Percentiles rank a stretch among this genome's conserved stretches.
Conservation (phyloP, 2,888 invertebrate genomes). For the Pyrgus malvae region DNA sequence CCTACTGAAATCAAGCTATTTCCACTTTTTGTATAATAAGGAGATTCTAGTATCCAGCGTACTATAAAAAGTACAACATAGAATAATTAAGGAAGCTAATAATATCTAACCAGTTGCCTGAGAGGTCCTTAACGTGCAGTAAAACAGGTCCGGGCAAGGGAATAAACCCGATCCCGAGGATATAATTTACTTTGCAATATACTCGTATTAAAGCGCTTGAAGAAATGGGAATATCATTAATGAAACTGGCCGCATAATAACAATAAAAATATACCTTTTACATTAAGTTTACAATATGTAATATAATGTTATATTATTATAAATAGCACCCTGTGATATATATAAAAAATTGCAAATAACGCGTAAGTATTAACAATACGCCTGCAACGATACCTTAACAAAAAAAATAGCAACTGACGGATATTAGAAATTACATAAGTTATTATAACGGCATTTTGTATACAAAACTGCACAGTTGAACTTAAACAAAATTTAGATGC, state of each 20-base stretch:
- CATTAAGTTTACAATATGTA: too few relatives aligned
- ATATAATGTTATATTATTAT: too few relatives aligned
- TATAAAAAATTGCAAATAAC: too few relatives aligned
- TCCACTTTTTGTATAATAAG: too few relatives aligned
- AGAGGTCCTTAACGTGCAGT: slow-evolving; percentile 2
- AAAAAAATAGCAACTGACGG: neutral
- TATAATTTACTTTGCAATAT: slow-evolving; percentile 5
- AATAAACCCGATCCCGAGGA: slow-evolving; percentile 11
- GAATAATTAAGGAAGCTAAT: slow-evolving; percentile 1
- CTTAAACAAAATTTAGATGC: neutral
- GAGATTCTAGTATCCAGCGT: neutral
- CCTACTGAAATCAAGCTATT: too few relatives aligned
- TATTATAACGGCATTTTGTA: neutral
- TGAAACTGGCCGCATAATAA: neutral
- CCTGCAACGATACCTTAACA: slow-evolving; percentile 4
- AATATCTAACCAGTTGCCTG: slow-evolving; percentile 8
- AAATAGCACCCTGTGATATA: too few relatives aligned
- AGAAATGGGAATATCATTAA: neutral
- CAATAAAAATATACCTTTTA: too few relatives aligned
- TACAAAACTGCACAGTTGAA: neutral
- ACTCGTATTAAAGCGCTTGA: neutral
- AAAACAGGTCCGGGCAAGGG: slow-evolving; percentile 14
- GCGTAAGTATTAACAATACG: neutral
- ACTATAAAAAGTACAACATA: neutral
- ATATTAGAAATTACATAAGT: neutral